A percentile compares a stretch with the other conserved stretches of the same genome.
These are phyloP conservation scores for Drosophila orosa DNA, from an alignment of 1,140 invertebrate species.

Conservation along the genomic window DNA sequence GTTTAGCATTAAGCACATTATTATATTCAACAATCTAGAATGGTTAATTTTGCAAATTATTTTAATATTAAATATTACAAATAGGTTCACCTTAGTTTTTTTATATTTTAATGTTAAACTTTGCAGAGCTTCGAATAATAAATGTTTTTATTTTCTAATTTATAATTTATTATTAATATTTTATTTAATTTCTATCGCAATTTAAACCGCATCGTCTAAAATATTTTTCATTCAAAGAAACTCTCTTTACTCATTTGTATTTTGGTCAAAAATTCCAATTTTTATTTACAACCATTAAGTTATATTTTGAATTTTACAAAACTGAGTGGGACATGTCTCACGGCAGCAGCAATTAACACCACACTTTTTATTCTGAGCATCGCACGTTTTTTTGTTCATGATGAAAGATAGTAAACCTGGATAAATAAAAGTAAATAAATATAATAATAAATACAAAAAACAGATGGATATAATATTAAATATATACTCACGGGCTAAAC, in stretches of 20 bases:
- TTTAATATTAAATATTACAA: neutral
- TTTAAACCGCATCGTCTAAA: too few relatives aligned
- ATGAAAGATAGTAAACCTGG: constrained; percentile 14
- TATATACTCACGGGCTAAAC: constrained; percentile 3
- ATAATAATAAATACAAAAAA: too few relatives aligned
- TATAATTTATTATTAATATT: too few relatives aligned
- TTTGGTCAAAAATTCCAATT: neutral
- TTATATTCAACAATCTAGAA: too few relatives aligned
- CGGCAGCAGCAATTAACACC: constrained; percentile 45
- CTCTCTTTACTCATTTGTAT: too few relatives aligned
- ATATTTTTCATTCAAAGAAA: neutral
- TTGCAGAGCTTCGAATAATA: neutral
- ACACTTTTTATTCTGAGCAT: constrained; percentile 8
- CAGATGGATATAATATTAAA: neutral
- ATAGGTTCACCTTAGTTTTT: too few relatives aligned
- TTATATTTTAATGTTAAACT: neutral
- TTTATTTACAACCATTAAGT: constrained; percentile 12
- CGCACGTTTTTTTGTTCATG: neutral
- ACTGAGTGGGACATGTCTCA: constrained; percentile 24
- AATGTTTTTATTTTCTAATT: neutral
- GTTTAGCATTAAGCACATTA: constrained; percentile 2
- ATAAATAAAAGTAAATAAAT: neutral
- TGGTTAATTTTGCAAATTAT: neutral
- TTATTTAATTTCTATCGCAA: too few relatives aligned
- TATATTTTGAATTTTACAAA: constrained; percentile 29